Percentiles rank a stretch among this genome's conserved stretches.
Conservation (phyloP, 2,888 invertebrate genomes). For the Chymomyza fuscimana region DNA sequence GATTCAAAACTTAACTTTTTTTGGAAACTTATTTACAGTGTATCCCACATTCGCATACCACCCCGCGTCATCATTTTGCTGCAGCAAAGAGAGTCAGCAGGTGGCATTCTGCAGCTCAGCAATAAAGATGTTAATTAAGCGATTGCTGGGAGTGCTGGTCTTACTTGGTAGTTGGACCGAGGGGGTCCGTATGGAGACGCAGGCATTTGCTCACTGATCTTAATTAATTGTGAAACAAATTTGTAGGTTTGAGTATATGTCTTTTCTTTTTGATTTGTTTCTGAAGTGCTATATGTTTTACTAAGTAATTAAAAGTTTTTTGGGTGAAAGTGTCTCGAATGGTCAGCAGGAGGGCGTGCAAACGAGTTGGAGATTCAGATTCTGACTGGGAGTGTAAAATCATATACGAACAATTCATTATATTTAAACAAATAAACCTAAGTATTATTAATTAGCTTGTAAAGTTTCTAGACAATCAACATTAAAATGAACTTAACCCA, state of each 20-base stretch:
- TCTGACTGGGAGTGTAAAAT: neutral
- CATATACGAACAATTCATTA: neutral
- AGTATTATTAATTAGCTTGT: too few species aligned
- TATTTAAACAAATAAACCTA: neutral
- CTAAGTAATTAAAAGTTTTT: conserved; percentile 8
- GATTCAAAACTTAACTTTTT: too few species aligned
- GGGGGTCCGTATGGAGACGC: neutral
- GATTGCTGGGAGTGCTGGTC: conserved; percentile 47
- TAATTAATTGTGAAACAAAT: conserved; percentile 17
- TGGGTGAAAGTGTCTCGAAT: neutral
- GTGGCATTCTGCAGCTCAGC: conserved; percentile 40
- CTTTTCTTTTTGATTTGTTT: neutral
- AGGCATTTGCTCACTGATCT: conserved; percentile 10
- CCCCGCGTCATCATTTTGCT: neutral
- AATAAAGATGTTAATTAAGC: conserved; percentile 71
- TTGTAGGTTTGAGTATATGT: conserved; percentile 7
- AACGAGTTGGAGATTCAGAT: neutral
- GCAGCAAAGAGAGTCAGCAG: conserved; percentile 17
- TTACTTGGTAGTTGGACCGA: neutral
- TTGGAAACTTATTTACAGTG: too few species aligned
- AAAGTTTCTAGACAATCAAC: neutral
- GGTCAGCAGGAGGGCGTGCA: neutral
- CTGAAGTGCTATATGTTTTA: neutral
- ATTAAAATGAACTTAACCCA: neutral
- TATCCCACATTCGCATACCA: conserved; percentile 18